Base-by-base conservation (phyloP, 2,113 vertebrate genomes). In the Psettodes erumei region DNA sequence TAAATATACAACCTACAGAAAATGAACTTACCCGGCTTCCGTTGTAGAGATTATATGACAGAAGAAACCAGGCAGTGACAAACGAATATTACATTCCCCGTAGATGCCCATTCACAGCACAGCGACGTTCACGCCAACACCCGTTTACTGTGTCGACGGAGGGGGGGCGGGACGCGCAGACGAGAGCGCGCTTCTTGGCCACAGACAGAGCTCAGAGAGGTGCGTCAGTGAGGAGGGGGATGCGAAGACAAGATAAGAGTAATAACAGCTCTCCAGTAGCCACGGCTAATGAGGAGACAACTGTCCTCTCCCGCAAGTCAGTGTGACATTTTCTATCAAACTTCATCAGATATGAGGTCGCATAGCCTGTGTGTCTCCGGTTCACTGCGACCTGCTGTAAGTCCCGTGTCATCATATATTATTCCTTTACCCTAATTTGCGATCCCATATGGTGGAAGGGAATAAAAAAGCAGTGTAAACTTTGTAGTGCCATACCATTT, bases 141-240 rank as follows among this genome's bases (percentile, higher is more conserved):
- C 75, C 86, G 82, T 62, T 54, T 27, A 56, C 81, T 70, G 81
- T 64, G 71, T 35, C 69, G 73, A 79, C 42, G 15, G 56, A 59
- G 51, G 8, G n/a, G 30, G 40, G 16, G n/a, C 33, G 38, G 48
- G 25, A 55, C 86, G 86, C 74, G 74, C 82, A 40, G n/a, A 13
- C 87, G 89, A 66, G 85, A 84, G 77, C 89, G 88, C 78, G 91
- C 88, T 3, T 47, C 45, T 45, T 77, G 77, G 82, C 79, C 72
- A 71, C 19, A 74, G 79, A 81, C 71, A 33, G 77, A 79, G 72
- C 72, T 60, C 53, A 9, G 64, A 81, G 82, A 89, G 87, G 85
- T 82, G 89, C 88, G 90, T 87, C 88, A 88, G 83, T 86, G 16
- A 78, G 79, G 72, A 88, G 88, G 88, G 84, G 88, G 85, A n/a